Evolutionary conservation across 2,888 invertebrate species (phyloP).

Genomic region (Molanna angustata): DNA sequence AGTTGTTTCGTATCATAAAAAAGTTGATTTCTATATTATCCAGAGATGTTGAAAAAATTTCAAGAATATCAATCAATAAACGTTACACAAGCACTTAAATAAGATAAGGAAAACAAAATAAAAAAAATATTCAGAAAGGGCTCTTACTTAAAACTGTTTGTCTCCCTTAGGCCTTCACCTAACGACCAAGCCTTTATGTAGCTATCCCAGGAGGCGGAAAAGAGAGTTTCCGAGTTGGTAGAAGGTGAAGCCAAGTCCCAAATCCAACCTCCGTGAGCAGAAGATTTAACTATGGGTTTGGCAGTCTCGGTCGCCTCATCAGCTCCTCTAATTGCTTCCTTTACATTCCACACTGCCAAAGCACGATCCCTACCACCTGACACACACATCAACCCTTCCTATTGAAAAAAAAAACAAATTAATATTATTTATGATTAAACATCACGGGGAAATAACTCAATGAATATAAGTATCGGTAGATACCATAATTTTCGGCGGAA

Average conservation of each 20-base stretch:
- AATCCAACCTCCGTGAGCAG: slow-evolving; percentile 63
- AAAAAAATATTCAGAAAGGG: neutral
- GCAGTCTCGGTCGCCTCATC: slow-evolving; percentile 38
- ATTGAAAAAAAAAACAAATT: too few species aligned
- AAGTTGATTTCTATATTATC: too few species aligned
- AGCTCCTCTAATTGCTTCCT: slow-evolving; percentile 22
- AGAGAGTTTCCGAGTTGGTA: slow-evolving; percentile 47
- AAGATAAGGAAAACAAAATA: too few species aligned
- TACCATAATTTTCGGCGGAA: too few species aligned
- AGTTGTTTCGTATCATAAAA: too few species aligned
- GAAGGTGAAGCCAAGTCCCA: slow-evolving; percentile 57
- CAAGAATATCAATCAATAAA: too few species aligned
- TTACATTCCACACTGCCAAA: slow-evolving; percentile 53
- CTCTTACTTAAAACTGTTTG: slow-evolving; percentile 50
- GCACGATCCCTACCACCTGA: slow-evolving; percentile 60
- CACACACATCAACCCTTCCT: slow-evolving; percentile 53
- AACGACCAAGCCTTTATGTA: slow-evolving; percentile 59
- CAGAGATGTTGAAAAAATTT: too few species aligned
- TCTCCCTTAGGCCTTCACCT: slow-evolving; percentile 44
- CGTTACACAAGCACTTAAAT: too few species aligned
- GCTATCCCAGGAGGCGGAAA: slow-evolving; percentile 62
- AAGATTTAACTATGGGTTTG: slow-evolving; percentile 39
- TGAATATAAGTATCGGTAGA: too few species aligned
- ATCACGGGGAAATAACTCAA: too few species aligned
- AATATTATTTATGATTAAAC: too few species aligned